Conservation (phyloP, 2,888 invertebrate genomes). For the Hypena proboscidalis region DNA sequence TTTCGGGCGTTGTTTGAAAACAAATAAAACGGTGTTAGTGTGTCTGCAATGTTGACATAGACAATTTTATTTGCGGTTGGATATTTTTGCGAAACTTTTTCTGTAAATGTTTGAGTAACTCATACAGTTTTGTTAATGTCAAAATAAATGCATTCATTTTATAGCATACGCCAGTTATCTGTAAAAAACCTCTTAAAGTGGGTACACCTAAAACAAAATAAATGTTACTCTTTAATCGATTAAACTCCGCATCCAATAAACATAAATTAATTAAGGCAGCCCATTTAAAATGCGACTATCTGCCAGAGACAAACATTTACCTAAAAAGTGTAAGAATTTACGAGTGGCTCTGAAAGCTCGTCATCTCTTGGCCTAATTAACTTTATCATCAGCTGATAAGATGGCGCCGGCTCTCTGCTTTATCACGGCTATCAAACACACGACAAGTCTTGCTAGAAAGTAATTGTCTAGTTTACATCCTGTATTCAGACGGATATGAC, state of each 20-base stretch:
- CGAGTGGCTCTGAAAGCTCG: conserved; percentile 25
- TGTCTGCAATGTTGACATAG: conserved; percentile 34
- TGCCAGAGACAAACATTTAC: conserved; percentile 2
- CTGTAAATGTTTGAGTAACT: conserved; percentile 21
- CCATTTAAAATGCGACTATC: not conserved
- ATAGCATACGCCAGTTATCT: too few relatives aligned
- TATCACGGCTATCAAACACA: conserved; percentile 26
- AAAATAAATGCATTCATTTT: too few relatives aligned
- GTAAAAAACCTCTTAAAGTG: too few relatives aligned
- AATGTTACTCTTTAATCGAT: too few relatives aligned
- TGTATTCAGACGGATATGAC: too few relatives aligned
- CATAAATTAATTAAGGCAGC: too few relatives aligned
- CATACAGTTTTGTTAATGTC: conserved; percentile 5
- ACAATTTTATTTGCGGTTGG: conserved; percentile 35
- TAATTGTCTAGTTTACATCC: conserved; percentile 11
- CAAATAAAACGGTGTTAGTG: conserved; percentile 33
- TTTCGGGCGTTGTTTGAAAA: conserved; percentile 36
- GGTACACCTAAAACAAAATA: too few relatives aligned
- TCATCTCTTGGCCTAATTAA: conserved; percentile 49
- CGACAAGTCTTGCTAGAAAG: conserved; percentile 23
- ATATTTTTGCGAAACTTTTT: conserved; percentile 24
- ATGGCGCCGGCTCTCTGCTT: conserved; percentile 47
- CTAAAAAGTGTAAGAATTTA: conserved; percentile 25
- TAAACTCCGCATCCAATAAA: too few relatives aligned
- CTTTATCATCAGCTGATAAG: conserved; percentile 65